Evolutionary conservation across 1,140 invertebrate genomes (phyloP), one percentile per base, ranked within the genome.

Genomic region (Wiebesia pumilae): DNA sequence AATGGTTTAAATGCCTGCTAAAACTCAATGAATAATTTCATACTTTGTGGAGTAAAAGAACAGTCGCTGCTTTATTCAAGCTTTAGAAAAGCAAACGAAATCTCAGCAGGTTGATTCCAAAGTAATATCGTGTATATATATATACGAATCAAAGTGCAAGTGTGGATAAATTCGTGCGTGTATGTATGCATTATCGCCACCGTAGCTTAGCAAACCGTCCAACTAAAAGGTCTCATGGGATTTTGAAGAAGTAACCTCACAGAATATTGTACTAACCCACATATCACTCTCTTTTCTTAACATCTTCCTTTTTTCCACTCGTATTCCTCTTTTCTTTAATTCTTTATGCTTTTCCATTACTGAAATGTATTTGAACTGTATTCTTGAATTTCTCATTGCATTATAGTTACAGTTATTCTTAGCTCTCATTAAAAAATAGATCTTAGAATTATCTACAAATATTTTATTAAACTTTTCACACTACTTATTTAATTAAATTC

Each of bases 181-280:
- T 33, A 14, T 35, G n/a, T 65, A 54, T 82, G 40, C 65, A 87
- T 80, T 83, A 83, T 47, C 75, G 58, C 73, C 27, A 33, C 40
- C 21, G 67, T 83, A 87, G 81, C 75, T 83, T 47, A 78, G 83
- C 75, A 35, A 79, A 62, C 77, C 78, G 38, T 87, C 65, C 78
- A 35, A 83, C 81, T 81, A 84, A 51, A 88, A 47, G 27, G 54
- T 88, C 89, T 89, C 89, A 2, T 30, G 90, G 85, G 87, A 88
- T 85, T 65, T 80, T 47, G 58, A 82, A 79, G 65, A 69, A 88
- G 82, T 58, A 58, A 83, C 73, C 86, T 86, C 73, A 43, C 79
- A 65, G 79, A 88, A 83, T 85, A 89, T 88, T 83, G 84, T 86
- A 84, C 30, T 84, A n/a, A 47, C 69, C 75, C 62, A 80, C 65